These are phyloP conservation scores for Drosophila paramelanica DNA, from an alignment of 2,888 invertebrate species.

Conservation along the genomic window DNA sequence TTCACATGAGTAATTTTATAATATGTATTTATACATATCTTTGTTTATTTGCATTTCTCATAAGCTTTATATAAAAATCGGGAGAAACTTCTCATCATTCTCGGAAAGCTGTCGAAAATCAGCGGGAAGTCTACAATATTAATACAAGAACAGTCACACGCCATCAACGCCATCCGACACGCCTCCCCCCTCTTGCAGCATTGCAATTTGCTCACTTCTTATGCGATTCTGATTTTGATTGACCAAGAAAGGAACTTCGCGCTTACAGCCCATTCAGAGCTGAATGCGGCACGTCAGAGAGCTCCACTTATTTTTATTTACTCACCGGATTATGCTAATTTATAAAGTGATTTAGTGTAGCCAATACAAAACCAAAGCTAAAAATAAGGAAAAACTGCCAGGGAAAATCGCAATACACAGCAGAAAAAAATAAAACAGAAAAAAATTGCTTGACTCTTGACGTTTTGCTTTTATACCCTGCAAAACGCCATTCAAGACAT, in stretches of 20 bases:
- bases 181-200: constrained; percentile 1
- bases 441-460: constrained; percentile 34
- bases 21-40: too few relatives aligned
- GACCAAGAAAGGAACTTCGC: constrained; percentile 40
- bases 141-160: neutral
- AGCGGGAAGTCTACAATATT: neutral
- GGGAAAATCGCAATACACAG: constrained; percentile 29
- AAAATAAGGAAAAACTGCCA: constrained; percentile 23
- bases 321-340: constrained; percentile 80
- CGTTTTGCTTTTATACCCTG: constrained; percentile 15
- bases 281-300: constrained; percentile 46
- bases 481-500: neutral
- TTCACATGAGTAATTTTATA: neutral
- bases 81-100: neutral
- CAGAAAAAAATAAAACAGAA: constrained; percentile 7
- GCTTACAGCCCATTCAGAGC: constrained; percentile 47
- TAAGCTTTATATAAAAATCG: neutral
- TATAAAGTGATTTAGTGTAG: constrained; percentile 79
- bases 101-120: neutral
- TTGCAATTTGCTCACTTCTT: constrained; percentile 42
- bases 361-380: constrained; percentile 61
- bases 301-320: constrained; percentile 78
- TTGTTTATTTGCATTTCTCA: neutral
- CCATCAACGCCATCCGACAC: neutral
- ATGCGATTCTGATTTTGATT: constrained; percentile 42